Conservation (phyloP, 2,797 vertebrate species). For the Urocyon cinereoargenteus region DNA sequence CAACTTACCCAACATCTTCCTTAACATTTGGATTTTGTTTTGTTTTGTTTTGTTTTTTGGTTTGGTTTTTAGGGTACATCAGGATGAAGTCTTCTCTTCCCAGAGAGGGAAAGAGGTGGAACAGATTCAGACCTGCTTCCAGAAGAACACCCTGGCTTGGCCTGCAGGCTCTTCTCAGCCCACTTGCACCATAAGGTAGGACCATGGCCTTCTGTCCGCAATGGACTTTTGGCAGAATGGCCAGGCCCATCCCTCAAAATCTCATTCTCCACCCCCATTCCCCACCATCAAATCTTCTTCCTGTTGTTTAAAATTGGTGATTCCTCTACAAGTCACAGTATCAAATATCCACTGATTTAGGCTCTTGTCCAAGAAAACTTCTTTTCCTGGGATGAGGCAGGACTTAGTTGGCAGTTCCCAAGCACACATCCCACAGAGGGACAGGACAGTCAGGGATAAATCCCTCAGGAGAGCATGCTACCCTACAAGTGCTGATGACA, state of each 20-base stretch:
- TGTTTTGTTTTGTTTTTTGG: not conserved
- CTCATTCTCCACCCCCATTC: accelerated
- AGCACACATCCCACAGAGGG: not conserved
- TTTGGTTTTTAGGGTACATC: not conserved
- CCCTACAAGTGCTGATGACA: not conserved
- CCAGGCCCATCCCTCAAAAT: not conserved
- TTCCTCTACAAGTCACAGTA: not conserved
- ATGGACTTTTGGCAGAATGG: not conserved
- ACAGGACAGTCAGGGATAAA: not conserved
- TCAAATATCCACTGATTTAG: accelerated
- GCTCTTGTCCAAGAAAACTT: not conserved
- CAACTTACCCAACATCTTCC: not conserved
- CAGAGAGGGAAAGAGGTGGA: not conserved
- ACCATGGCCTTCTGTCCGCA: accelerated
- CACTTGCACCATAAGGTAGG: accelerated
- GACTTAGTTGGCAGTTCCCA: not conserved
- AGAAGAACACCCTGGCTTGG: not conserved
- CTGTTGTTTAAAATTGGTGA: not conserved
- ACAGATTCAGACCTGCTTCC: not conserved
- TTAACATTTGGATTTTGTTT: not conserved
- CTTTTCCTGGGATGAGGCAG: not conserved
- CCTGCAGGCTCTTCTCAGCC: not conserved
- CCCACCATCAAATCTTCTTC: not conserved
- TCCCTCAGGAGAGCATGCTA: not conserved
- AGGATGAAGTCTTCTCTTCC: not conserved